Evolutionary conservation across 2,113 vertebrate species (phyloP), one percentile per base, ranked within the genome.

Genomic region (Tylochromis polylepis): DNA sequence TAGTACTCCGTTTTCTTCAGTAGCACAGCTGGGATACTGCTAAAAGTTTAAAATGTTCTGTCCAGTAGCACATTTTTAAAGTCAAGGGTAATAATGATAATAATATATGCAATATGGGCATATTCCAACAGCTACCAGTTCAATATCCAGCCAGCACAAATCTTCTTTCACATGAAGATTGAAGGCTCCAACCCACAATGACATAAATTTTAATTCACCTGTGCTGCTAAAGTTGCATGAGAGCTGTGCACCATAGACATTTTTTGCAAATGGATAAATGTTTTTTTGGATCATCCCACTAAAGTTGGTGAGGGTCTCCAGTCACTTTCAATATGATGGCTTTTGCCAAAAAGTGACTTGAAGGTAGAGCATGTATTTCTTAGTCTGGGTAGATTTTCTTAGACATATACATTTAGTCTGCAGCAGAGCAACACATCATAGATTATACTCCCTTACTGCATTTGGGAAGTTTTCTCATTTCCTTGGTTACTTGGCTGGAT

Each of bases 401-500:
- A 22, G 62, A 1, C 11, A 67, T 14, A 67, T 20, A 41, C 36
- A 67, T 1, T 41, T 41, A 67, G 36, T 67, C 62, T 5, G 1
- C 62, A 67, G 36, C 20, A 46, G 59, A 80, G 55, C 11, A 89
- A 85, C 78, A 57, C 81, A 46, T 43, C 11, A 24, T 27, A 16
- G 12, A 67, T 49, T 58, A 67, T 58, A 51, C 65, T 67, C 59
- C 58, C 20, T 58, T 34, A 27, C 11, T 27, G 58, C 22, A 75
- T 75, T 29, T 49, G 22, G 67, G 36, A 46, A 29, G 29, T 81
- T 86, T 85, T 89, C 85, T 82, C 56, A 49, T 29, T 82, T 85
- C 70, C 86, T 88, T 51, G 53, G 24, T 46, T 57, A 80, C 57
- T 60, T 22, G 51, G 11, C 75, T 53, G 58, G 15, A 38, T 87